Base-by-base conservation (phyloP, 2,113 vertebrate genomes). In the Corynorhinus townsendii region DNA sequence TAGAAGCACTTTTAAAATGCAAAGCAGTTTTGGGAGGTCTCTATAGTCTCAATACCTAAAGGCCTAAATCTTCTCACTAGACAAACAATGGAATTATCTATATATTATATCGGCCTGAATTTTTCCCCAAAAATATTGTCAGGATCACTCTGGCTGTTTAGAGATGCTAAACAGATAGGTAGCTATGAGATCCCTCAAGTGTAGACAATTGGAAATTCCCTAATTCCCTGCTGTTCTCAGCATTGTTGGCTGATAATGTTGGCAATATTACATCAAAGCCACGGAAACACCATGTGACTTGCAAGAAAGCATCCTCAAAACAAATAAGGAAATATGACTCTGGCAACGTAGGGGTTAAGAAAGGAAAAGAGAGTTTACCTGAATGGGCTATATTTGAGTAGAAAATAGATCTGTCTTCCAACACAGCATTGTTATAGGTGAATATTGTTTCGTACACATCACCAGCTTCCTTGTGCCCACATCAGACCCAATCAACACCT, bases 81-180 rank as follows among this genome's bases (percentile, higher is more conserved):
- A 86, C 56, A 91, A 94, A 97, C n/a, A 88, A 33, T 54, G 33
- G 79, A 66, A 17, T 96, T 82, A 89, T 97, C n/a, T 72, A 91
- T 95, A 86, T 95, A 86, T 71, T 97, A 94, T 26, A 11, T 9
- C 91, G 77, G 40, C 43, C 64, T 86, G 49, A 64, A 49, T 95
- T 96, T 97, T 88, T 88, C 97, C 94, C 90, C 71, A 66, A 92
- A 93, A 97, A 90, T 81, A 80, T 26, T 92, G 30, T 95, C 90
- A 80, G 73, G 87, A 87, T 94, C 38, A 81, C 86, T 93, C 80
- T 9, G 59, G 52, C 77, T 90, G 80, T n/a, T 38, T 59, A 94
- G 35, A 81, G 26, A 38, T 88, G 9, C 11, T 83, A 26, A 30
- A 73, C 28, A 54, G 11, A 62, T 22, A 33, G 11, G 14, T 4